Evolutionary conservation across 2,113 vertebrate genomes (phyloP).

Genomic region (Myotis lucifugus): DNA sequence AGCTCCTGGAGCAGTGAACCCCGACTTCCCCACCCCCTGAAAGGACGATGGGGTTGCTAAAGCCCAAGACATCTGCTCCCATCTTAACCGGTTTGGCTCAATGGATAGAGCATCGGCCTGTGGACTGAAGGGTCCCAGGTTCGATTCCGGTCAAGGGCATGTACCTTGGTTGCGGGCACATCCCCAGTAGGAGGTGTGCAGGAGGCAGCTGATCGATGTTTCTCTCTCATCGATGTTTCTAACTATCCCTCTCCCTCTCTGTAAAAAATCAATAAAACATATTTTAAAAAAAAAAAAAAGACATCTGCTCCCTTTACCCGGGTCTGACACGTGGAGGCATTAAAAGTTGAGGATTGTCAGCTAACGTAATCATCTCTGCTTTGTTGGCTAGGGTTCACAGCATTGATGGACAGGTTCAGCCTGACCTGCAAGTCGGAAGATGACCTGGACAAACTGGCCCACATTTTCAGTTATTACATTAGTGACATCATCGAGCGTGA

Average conservation of each 20-base stretch:
- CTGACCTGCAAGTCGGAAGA: slow-evolving; percentile 33
- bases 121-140: no score
- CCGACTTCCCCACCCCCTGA: neutral
- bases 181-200: no score
- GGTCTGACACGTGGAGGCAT: neutral
- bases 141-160: no score
- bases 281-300: no score
- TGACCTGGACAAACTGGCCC: slow-evolving; percentile 39
- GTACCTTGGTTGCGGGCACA: no score
- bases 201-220: no score
- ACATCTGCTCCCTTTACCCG: neutral
- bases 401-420: slow-evolving; percentile 51
- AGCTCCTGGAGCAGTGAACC: neutral
- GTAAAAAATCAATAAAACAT: no score
- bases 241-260: no score
- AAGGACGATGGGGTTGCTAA: neutral
- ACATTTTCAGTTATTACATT: slow-evolving; percentile 24
- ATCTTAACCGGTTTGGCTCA: no score
- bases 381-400: slow-evolving; percentile 49
- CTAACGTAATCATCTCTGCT: neutral
- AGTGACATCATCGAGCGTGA: slow-evolving; percentile 64
- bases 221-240: no score
- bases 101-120: no score
- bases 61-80: neutral
- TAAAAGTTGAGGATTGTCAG: neutral